Percentiles rank a stretch among this genome's conserved stretches.
Conservation (phyloP, 2,888 invertebrate genomes). For the Acanthosepion esculentum region DNA sequence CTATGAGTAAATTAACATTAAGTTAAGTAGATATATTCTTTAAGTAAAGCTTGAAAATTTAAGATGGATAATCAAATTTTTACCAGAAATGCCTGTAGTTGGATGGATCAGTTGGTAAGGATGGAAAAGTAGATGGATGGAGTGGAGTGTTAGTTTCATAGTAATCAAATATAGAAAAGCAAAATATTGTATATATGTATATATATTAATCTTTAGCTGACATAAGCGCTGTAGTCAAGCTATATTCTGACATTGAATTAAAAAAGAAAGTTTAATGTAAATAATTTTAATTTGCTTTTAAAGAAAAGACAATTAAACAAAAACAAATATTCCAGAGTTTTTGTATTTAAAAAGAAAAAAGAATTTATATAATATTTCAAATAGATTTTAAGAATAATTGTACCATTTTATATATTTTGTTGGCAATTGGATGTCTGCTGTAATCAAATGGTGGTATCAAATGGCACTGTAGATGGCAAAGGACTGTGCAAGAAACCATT, state of each 20-base stretch:
- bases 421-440: too few species aligned
- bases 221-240: neutral
- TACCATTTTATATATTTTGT: too few species aligned
- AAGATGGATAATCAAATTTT: neutral
- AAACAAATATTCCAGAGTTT: neutral
- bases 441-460: too few species aligned
- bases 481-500: too few species aligned
- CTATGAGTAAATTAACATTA: too few species aligned
- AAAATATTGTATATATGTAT: neutral
- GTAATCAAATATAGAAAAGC: neutral
- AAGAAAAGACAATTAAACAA: neutral
- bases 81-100: neutral
- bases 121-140: neutral
- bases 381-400: too few species aligned
- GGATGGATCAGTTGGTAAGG: neutral
- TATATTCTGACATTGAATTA: too few species aligned
- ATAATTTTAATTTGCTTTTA: neutral
- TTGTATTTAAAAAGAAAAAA: neutral
- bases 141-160: neutral
- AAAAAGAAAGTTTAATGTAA: neutral
- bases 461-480: too few species aligned
- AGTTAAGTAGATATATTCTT: neutral
- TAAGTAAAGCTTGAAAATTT: neutral
- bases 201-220: neutral
- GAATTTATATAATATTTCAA: too few species aligned